Base-by-base conservation (phyloP, 1,140 invertebrate species). In the Bradysia coprophila region DNA sequence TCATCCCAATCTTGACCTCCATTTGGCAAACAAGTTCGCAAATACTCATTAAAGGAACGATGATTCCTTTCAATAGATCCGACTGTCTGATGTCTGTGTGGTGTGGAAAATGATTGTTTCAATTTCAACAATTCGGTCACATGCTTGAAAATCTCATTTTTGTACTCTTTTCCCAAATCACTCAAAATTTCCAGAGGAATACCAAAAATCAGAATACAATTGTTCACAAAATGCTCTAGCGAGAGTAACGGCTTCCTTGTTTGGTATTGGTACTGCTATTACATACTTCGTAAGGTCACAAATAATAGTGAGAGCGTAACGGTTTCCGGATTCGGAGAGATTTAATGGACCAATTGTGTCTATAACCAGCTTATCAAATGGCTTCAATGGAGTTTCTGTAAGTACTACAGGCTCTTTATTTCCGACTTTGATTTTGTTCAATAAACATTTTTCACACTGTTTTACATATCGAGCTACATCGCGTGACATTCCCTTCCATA, bases 341-440 rank as follows among this genome's bases (percentile, higher is more conserved):
- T 10, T 16, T 8, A 46, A 21, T 46, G 18, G 2, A 50, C 44
- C 45, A 2, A 45, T 38, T 2, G 42, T 48, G 38, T 50, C 45
- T 4, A 50, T 18, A 2, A 43, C 38, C 28, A 50, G 3, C 28
- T 46, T 48, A 4, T 51, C 45, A 21, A 44, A 52, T 9, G 40
- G 21, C 8, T 39, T 22, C 10, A 23, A 19, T 2, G 48, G 43
- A 1, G 48, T 49, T 20, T 48, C 43, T 2, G 50, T 54, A 2
- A 51, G 49, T 19, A 24, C 21, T 46, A 55, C 45, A 0, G 49
- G 51, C 22, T 19, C 21, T 33, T 46, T 49, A 3, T n/a, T 40
- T 39, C 28, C 22, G 16, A 16, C 19, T 19, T 21, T 40, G 10
- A 19, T 46, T 42, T 48, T 51, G 8, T 32, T 21, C 13, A 10